Conservation (phyloP, 2,888 invertebrate genomes). For the Rhabditophanes sp. region DNA sequence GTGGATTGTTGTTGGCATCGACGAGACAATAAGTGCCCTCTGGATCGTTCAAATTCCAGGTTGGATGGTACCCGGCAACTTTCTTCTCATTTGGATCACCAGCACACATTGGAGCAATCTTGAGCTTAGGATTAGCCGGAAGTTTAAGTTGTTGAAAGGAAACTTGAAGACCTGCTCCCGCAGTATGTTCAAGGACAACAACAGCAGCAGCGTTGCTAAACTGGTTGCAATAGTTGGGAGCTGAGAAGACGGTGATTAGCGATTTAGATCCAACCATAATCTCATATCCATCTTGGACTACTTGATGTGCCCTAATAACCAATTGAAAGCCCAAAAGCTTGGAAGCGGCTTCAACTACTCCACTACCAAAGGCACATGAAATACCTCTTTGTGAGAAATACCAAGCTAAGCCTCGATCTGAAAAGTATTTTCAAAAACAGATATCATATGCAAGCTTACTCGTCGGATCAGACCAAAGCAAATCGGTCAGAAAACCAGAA, state of each 20-base stretch:
- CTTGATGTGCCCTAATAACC: constrained; percentile 33
- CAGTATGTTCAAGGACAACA: constrained; percentile 23
- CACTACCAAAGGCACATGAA: constrained; percentile 31
- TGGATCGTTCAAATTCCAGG: too few relatives aligned
- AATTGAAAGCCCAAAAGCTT: constrained; percentile 24
- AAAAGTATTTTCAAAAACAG: too few relatives aligned
- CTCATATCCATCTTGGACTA: constrained; percentile 35
- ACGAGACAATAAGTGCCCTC: too few relatives aligned
- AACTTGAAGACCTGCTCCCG: constrained; percentile 14
- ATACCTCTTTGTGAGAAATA: constrained; percentile 21
- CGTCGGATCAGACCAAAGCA: constrained; percentile 35
- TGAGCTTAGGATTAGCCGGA: constrained; percentile 10
- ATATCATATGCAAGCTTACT: constrained; percentile 20
- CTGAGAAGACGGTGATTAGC: constrained; percentile 33
- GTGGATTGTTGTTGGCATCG: too few relatives aligned
- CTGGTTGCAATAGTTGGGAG: constrained; percentile 28
- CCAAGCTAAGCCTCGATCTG: constrained; percentile 17
- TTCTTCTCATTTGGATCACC: constrained; percentile 9
- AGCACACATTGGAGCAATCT: constrained; percentile 13
- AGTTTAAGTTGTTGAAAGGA: constrained; percentile 15
- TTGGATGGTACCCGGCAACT: too few relatives aligned
- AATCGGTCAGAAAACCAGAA: constrained; percentile 26
- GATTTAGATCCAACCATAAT: constrained; percentile 28
- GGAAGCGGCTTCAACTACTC: constrained; percentile 22
- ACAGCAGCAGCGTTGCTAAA: constrained; percentile 36